Percentiles rank a stretch among this genome's conserved stretches.
These are phyloP conservation scores for Eilema griseolum DNA, from an alignment of 2,888 invertebrate genomes.

Conservation along the genomic window DNA sequence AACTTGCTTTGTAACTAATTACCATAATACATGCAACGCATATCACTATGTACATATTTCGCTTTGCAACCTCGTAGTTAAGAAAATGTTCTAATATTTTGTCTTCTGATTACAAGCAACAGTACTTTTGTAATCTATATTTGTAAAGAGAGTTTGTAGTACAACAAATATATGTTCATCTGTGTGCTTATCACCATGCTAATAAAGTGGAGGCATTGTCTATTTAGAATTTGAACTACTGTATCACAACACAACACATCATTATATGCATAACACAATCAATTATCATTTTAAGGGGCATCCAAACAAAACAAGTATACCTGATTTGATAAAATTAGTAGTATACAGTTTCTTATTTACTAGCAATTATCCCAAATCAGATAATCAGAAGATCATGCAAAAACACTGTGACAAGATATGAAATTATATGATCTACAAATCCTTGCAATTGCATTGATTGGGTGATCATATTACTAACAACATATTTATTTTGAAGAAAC, in stretches of 20 bases:
- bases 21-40: constrained; percentile 10
- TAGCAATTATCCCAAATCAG: neutral
- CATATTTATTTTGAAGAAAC: neutral
- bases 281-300: neutral
- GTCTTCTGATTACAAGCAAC: neutral
- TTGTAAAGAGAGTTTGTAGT: neutral
- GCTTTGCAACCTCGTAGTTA: constrained; percentile 21
- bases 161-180: neutral
- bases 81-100: constrained; percentile 12
- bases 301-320: neutral
- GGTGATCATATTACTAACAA: neutral
- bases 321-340: neutral
- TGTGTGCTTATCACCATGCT: neutral
- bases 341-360: neutral
- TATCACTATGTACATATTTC: constrained; percentile 20
- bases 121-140: neutral
- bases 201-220: neutral
- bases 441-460: neutral
- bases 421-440: constrained; percentile 9
- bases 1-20: constrained; percentile 10
- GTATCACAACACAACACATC: neutral
- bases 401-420: neutral
- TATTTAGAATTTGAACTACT: neutral
- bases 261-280: neutral
- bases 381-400: constrained; percentile 5